Evolutionary conservation across 2,113 vertebrate genomes (phyloP), one percentile per base, ranked within the genome.

Genomic region (Carollia perspicillata): DNA sequence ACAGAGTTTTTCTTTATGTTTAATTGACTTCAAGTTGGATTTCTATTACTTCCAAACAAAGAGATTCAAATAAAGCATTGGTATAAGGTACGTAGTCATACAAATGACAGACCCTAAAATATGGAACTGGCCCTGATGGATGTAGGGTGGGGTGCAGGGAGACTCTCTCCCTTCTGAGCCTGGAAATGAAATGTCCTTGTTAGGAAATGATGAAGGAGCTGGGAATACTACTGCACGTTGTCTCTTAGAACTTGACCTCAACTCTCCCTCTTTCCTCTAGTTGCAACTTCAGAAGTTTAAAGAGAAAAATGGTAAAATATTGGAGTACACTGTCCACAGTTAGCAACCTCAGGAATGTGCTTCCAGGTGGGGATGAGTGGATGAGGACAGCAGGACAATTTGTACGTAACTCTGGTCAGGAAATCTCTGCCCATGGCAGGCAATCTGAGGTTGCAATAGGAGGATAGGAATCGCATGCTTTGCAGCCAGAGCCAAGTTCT

Each of bases 21-120:
- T 95, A 80, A 71, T 87, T 65, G 90, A 86, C 77, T 92, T 97
- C 88, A 84, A 75, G 80, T 77, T 96, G 69, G 65, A 90, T 96
- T 95, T 97, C 88, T 95, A 88, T 84, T 80, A 90, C 44, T 96
- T 97, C 49, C 37, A 95, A 94, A 90, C 47, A 33, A 93, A 93
- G 30, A 40, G 79, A 79, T 93, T 65, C 33, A 89, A 91, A 51
- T 37, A 55, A 68, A 89, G 47, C 71, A 51, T 28, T 26, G 58
- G 68, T 68, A 26, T 17, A 83, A 75, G 18, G 1, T 84, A 7
- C 42, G 30, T 35, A 51, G 16, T 12, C 44, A 84, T 94, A 37
- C 58, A 58, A 84, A 94, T 5, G 11, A 91, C 26, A 71, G 84
- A 40, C 35, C 51, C 37, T 84, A 79, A 93, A 78, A 42, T 33